Conservation (phyloP, 2,888 invertebrate genomes). For the Heliconius cydno region DNA sequence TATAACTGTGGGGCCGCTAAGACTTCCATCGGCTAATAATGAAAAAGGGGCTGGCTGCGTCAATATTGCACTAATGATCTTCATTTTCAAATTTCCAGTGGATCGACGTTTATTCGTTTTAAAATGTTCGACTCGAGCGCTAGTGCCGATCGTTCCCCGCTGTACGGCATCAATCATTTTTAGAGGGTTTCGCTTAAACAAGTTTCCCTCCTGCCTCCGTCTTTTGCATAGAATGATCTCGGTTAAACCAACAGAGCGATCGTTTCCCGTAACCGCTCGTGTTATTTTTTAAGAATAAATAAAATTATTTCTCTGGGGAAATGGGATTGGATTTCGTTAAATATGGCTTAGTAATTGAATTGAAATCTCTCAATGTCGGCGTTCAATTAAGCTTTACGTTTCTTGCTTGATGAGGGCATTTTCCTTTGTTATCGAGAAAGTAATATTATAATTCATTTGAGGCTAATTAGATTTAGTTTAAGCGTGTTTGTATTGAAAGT, state of each 20-base stretch:
- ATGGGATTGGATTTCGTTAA: constrained; percentile 84
- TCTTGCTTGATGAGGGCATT: constrained; percentile 73
- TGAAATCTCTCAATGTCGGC: constrained; percentile 84
- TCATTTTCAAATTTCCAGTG: constrained; percentile 75
- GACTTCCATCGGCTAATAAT: constrained; percentile 64
- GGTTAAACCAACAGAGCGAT: constrained; percentile 80
- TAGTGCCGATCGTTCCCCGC: constrained; percentile 68
- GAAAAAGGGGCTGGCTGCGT: constrained; percentile 62
- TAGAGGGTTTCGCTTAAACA: constrained; percentile 83
- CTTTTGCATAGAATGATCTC: constrained; percentile 82
- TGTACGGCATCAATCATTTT: constrained; percentile 82
- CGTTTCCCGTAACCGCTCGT: constrained; percentile 74
- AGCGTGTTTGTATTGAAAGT: constrained; percentile 48
- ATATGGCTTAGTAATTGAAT: constrained; percentile 84
- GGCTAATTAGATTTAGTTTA: constrained; percentile 17
- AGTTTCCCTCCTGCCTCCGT: constrained; percentile 79
- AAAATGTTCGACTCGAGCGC: constrained; percentile 66
- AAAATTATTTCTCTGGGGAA: constrained; percentile 82
- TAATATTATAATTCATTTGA: constrained; percentile 66
- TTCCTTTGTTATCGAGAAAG: constrained; percentile 74
- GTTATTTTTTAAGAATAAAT: constrained; percentile 84
- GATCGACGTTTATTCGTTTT: constrained; percentile 82
- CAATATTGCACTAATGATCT: constrained; percentile 80
- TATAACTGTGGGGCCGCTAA: constrained; percentile 58
- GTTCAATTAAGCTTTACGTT: constrained; percentile 82